These are phyloP conservation scores for Bombus turneri DNA, from an alignment of 1,140 invertebrate genomes.

Conservation along the genomic window DNA sequence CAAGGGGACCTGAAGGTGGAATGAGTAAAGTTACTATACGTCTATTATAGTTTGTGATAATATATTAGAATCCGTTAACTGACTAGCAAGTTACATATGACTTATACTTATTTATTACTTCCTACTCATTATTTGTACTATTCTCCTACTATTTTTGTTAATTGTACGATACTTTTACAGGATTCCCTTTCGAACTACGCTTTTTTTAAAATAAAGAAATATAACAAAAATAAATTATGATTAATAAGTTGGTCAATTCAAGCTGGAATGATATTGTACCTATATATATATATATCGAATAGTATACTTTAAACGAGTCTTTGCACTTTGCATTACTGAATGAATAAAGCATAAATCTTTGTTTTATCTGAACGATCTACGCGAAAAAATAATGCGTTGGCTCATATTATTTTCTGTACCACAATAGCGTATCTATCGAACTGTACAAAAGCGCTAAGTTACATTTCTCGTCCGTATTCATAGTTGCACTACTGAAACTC, in stretches of 20 bases:
- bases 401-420: neutral
- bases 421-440: neutral
- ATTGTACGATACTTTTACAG: neutral
- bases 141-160: neutral
- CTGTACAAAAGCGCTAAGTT: neutral
- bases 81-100: neutral
- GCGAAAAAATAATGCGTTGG: neutral
- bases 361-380: neutral
- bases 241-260: neutral
- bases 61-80: neutral
- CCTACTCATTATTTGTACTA: neutral
- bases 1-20: neutral
- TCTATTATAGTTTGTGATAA: constrained; percentile 16
- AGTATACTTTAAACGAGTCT: neutral
- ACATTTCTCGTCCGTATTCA: constrained; percentile 27
- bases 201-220: neutral
- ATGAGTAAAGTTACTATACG: neutral
- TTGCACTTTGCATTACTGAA: neutral
- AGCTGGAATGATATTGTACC: no score
- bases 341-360: neutral
- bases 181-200: neutral
- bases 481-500: constrained; percentile 48
- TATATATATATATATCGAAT: no score
- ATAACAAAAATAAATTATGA: neutral
- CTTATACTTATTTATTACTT: neutral